Evolutionary conservation across 35 echinoderm and acorn worm genomes (phyloP).

Genomic region (Heliocidaris tuberculata): DNA sequence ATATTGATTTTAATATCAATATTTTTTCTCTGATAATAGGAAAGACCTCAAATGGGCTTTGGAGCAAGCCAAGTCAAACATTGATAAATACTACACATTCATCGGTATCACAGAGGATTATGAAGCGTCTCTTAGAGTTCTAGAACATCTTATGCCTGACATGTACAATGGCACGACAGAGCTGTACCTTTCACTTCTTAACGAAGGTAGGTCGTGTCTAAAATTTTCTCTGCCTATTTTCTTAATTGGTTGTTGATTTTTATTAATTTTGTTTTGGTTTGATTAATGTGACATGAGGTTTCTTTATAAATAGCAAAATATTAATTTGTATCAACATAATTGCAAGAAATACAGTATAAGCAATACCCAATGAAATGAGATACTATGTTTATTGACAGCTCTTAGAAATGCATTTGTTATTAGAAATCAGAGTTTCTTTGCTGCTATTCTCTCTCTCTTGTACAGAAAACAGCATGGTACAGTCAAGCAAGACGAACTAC

Average conservation of each 20-base stretch:
- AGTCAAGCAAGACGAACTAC: neutral
- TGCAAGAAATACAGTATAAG: too few relatives aligned
- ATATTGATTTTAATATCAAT: too few relatives aligned
- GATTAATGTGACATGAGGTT: too few relatives aligned
- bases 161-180: neutral
- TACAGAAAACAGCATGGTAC: neutral
- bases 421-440: too few relatives aligned
- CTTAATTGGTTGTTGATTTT: too few relatives aligned
- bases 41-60: neutral
- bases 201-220: neutral
- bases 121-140: neutral
- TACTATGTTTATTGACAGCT: too few relatives aligned
- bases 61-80: slow-evolving; percentile 6
- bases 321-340: too few relatives aligned
- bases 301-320: too few relatives aligned
- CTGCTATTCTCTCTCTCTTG: neutral
- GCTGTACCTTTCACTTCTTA: neutral
- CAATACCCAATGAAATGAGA: too few relatives aligned
- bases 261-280: too few relatives aligned
- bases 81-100: slow-evolving; percentile 38
- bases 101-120: slow-evolving; percentile 42
- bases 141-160: slow-evolving; percentile 23
- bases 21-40: neutral
- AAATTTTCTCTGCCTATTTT: too few relatives aligned
- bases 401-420: too few relatives aligned